Percentiles rank a stretch among this genome's conserved stretches.
Evolutionary conservation across 2,113 vertebrate genomes (phyloP).

Genomic region (Theristicus caerulescens): DNA sequence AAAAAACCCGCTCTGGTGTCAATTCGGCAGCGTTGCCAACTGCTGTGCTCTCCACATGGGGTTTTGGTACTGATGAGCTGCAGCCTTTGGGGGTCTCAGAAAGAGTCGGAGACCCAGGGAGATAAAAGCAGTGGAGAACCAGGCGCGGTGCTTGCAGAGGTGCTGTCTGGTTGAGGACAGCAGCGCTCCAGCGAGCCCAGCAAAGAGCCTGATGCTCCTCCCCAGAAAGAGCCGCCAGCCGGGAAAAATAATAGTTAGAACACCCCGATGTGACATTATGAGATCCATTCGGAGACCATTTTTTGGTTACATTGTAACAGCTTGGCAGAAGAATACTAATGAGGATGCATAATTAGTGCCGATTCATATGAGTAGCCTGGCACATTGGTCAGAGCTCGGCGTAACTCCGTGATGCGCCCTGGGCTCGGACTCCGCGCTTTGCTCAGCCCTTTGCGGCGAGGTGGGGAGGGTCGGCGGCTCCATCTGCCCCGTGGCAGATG

Average conservation of each 20-base stretch:
- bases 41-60: accelerated
- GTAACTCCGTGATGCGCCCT: neutral
- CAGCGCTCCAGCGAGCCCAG: neutral
- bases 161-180: neutral
- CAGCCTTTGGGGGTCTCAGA: neutral
- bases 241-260: neutral
- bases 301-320: neutral
- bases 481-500: accelerated
- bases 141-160: neutral
- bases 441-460: neutral
- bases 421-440: neutral
- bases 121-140: too few species aligned
- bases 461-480: neutral
- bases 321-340: neutral
- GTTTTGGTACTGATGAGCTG: neutral
- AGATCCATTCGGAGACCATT: neutral
- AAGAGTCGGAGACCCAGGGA: too few species aligned
- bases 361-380: neutral
- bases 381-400: neutral
- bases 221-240: neutral
- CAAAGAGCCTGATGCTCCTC: neutral
- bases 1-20: accelerated
- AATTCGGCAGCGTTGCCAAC: accelerated
- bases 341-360: neutral
- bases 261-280: accelerated